Evolutionary conservation across 2,888 invertebrate species (phyloP).

Genomic region (Syrista parreyssii): DNA sequence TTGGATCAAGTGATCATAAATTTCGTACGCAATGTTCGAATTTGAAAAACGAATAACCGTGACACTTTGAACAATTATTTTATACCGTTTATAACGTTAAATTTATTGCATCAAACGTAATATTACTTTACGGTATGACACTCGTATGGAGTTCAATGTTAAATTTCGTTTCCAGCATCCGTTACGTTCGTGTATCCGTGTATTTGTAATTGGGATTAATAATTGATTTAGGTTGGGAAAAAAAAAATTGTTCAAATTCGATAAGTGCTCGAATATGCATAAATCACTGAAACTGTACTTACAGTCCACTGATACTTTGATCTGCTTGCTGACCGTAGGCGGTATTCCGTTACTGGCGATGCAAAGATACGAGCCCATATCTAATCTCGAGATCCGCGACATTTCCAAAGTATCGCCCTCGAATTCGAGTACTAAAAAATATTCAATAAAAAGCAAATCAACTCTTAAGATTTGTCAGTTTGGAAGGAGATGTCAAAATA

Average conservation of each 20-base stretch:
- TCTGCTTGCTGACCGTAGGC: conserved; percentile 89
- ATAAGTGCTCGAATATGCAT: too few species aligned
- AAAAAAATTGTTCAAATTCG: too few species aligned
- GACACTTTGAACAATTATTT: neutral
- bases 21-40: neutral
- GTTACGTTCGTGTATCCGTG: too few species aligned
- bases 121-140: too few species aligned
- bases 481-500: neutral
- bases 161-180: too few species aligned
- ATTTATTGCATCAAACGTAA: neutral
- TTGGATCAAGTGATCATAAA: neutral
- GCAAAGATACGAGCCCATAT: conserved; percentile 93
- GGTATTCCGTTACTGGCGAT: conserved; percentile 92
- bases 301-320: conserved; percentile 95
- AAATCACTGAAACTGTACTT: conserved; percentile 68
- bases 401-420: conserved; percentile 87
- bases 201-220: neutral
- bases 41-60: neutral
- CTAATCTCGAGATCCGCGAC: conserved; percentile 85
- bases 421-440: conserved; percentile 81
- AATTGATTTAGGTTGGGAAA: neutral
- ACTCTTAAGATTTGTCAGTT: neutral
- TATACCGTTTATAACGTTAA: neutral
- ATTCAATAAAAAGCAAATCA: conserved; percentile 12
- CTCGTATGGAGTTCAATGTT: too few species aligned